A percentile compares a stretch with the other conserved stretches of the same genome.
phyloP scores from a whole-genome alignment of 2,113 vertebrate species.

The Lepisosteus osseus region DNA sequence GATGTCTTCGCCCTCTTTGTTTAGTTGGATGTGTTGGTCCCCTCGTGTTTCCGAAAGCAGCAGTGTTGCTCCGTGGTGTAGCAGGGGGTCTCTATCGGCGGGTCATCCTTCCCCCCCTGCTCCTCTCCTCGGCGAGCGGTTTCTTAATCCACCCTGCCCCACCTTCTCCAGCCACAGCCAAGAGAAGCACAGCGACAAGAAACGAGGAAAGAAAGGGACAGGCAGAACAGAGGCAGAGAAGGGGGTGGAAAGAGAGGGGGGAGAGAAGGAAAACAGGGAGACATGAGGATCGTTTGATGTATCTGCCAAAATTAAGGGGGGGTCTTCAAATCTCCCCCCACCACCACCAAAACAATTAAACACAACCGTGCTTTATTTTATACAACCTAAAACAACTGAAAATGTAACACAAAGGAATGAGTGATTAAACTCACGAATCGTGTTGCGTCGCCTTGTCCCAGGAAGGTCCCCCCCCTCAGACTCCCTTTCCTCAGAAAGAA shows the following conservation, averaged over 20 bases:
- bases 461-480: no score
- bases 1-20: no score
- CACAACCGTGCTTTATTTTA: not conserved
- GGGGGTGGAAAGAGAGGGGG: not conserved
- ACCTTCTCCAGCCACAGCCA: constrained; percentile 59
- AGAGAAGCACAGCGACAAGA: constrained; percentile 31
- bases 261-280: constrained; percentile 24
- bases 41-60: no score
- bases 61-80: no score
- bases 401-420: no score
- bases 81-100: no score
- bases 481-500: no score
- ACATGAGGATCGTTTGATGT: constrained; percentile 69
- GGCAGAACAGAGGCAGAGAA: constrained; percentile 43
- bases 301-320: constrained; percentile 46
- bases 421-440: no score
- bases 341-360: no score
- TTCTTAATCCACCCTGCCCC: constrained; percentile 62
- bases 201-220: constrained; percentile 9
- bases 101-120: no score
- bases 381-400: constrained; percentile 22
- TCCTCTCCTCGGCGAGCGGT: constrained; percentile 31
- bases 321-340: not conserved
- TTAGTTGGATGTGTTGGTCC: no score
- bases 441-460: no score